These are phyloP conservation scores for Cacoxenus indagator DNA, from an alignment of 2,888 invertebrate species.

Conservation along the genomic window DNA sequence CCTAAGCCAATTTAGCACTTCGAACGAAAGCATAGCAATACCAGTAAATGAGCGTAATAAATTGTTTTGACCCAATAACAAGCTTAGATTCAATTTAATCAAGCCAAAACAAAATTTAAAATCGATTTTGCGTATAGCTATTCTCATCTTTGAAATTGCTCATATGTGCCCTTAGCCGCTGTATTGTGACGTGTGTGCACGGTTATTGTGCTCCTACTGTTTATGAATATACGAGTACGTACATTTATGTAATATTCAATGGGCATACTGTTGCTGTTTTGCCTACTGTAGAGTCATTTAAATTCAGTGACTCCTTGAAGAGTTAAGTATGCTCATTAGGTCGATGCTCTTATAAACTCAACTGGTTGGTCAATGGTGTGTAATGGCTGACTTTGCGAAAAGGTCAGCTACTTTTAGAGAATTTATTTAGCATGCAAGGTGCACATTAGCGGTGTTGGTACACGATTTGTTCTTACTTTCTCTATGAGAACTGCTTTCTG, in stretches of 20 bases:
- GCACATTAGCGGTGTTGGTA: background rate
- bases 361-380: no score
- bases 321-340: conserved; percentile 38
- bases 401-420: background rate
- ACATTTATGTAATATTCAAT: conserved; percentile 58
- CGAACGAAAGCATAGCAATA: background rate
- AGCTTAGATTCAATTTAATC: no score
- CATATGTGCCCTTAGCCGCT: no score
- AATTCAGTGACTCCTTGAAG: conserved; percentile 16
- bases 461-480: no score
- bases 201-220: background rate
- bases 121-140: no score
- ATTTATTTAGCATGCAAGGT: background rate
- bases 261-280: conserved; percentile 54
- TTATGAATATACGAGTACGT: background rate
- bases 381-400: no score
- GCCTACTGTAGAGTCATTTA: background rate
- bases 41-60: background rate
- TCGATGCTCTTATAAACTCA: conserved; percentile 10
- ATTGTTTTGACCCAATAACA: background rate
- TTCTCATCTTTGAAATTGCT: no score
- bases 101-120: no score
- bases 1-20: background rate
- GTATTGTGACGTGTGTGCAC: no score
- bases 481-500: no score